These are phyloP conservation scores for Apostichopus parvimensis DNA, from an alignment of 35 echinoderm and acorn worm genomes.

Conservation along the genomic window DNA sequence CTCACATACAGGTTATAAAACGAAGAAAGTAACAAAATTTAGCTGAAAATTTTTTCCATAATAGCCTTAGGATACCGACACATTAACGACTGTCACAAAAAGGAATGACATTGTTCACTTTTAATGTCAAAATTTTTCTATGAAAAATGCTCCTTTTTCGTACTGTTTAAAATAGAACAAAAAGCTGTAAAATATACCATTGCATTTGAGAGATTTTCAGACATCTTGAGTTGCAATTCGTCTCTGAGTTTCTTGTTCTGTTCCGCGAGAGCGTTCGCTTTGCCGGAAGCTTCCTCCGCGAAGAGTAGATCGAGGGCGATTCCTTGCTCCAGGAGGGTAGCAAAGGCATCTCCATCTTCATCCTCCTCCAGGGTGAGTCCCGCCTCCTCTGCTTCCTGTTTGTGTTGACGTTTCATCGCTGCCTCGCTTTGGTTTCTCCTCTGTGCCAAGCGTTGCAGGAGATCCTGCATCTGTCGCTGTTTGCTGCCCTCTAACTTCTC, in stretches of 20 bases:
- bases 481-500: slow-evolving; percentile 70
- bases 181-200: slow-evolving; percentile 50
- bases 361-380: slow-evolving; percentile 64
- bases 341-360: slow-evolving; percentile 42
- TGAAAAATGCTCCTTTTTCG: not conserved
- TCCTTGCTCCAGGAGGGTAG: slow-evolving; percentile 66
- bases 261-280: slow-evolving; percentile 66
- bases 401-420: slow-evolving; percentile 72
- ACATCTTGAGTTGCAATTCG: slow-evolving; percentile 79
- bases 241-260: slow-evolving; percentile 60
- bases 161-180: not conserved
- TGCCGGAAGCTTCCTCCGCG: slow-evolving; percentile 78
- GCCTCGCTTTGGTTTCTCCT: slow-evolving; percentile 60
- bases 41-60: too few relatives aligned
- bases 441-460: slow-evolving; percentile 69
- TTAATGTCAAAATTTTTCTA: too few relatives aligned
- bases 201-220: slow-evolving; percentile 78
- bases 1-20: too few relatives aligned
- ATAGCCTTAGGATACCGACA: too few relatives aligned
- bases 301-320: slow-evolving; percentile 70
- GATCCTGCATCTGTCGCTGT: slow-evolving; percentile 74
- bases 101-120: too few relatives aligned
- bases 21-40: too few relatives aligned
- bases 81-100: too few relatives aligned
- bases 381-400: slow-evolving; percentile 77